A percentile compares a stretch with the other conserved stretches of the same genome.
phyloP scores from a whole-genome alignment of 2,888 invertebrate species.

The Frankliniella intonsa region DNA sequence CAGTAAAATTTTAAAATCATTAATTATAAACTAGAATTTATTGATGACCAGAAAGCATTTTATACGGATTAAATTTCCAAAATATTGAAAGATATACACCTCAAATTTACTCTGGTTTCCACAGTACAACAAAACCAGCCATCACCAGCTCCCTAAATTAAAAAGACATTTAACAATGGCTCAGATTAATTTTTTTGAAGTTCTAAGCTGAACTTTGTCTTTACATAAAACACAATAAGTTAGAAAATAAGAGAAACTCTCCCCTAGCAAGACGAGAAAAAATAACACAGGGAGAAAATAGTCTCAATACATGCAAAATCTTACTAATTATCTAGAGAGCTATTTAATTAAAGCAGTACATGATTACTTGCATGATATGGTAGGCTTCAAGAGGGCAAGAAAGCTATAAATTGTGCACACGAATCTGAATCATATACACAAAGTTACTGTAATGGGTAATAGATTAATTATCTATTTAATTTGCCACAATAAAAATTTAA shows the following conservation, averaged over 20 bases:
- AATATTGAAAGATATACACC: neutral
- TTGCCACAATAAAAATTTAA: too few relatives aligned
- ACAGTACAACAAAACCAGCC: constrained; percentile 22
- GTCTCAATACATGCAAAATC: too few relatives aligned
- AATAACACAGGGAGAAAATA: neutral
- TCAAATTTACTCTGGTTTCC: neutral
- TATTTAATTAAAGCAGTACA: neutral
- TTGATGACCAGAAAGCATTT: constrained; percentile 20
- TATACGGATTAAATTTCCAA: neutral
- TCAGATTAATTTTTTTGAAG: neutral
- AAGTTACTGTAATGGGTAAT: too few relatives aligned
- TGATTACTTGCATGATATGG: neutral
- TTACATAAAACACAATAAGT: neutral
- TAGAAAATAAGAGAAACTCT: neutral
- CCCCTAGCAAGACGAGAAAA: neutral
- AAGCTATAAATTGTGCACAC: too few relatives aligned
- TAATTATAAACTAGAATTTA: constrained; percentile 15
- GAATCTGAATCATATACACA: too few relatives aligned
- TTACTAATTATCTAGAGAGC: neutral
- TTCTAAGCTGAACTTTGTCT: neutral
- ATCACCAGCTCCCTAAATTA: constrained; percentile 23
- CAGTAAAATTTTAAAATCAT: constrained; percentile 15
- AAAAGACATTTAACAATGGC: neutral
- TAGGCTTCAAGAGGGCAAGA: too few relatives aligned
- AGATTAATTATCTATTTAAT: too few relatives aligned